phyloP scores from a whole-genome alignment of 2,797 vertebrate species.

The Sparidentex hasta region DNA sequence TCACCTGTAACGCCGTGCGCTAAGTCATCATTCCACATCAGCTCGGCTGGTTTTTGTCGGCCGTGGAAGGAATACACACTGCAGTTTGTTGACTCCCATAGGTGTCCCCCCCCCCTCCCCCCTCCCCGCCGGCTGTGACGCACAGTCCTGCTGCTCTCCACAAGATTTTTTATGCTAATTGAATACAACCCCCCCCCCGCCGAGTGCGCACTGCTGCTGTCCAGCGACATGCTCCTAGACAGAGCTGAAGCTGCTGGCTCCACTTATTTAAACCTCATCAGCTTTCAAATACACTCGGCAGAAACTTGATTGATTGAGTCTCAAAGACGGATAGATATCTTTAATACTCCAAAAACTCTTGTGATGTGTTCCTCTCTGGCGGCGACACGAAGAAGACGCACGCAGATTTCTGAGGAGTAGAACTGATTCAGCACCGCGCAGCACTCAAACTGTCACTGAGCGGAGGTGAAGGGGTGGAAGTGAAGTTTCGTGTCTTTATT shows the following conservation, averaged over 20 bases:
- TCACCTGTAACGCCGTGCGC: conserved; percentile 80
- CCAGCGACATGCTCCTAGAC: conserved; percentile 33
- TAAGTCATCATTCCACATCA: conserved; percentile 77
- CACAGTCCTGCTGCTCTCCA: conserved; percentile 85
- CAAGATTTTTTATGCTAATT: conserved; percentile 89
- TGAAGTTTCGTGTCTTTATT: not conserved
- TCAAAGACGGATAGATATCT: not conserved
- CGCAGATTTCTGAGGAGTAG: not conserved
- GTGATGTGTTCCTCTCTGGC: not conserved
- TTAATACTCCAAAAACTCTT: too few relatives aligned
- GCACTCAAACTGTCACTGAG: too few relatives aligned
- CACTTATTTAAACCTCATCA: not conserved
- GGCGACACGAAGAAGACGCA: not conserved
- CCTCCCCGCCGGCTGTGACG: conserved; percentile 85
- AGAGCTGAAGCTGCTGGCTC: conserved; percentile 3
- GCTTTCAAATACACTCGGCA: not conserved
- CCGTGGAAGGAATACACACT: conserved; percentile 74
- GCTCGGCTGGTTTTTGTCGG: conserved; percentile 75
- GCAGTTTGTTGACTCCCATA: conserved; percentile 84
- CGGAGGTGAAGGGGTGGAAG: not conserved
- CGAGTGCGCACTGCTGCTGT: conserved; percentile 67
- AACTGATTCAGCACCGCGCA: not conserved
- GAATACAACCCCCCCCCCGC: conserved; percentile 81
- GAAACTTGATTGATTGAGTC: not conserved
- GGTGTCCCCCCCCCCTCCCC: conserved; percentile 68